These are phyloP conservation scores for Mya arenaria DNA, from an alignment of 1,140 invertebrate genomes.

Conservation along the genomic window DNA sequence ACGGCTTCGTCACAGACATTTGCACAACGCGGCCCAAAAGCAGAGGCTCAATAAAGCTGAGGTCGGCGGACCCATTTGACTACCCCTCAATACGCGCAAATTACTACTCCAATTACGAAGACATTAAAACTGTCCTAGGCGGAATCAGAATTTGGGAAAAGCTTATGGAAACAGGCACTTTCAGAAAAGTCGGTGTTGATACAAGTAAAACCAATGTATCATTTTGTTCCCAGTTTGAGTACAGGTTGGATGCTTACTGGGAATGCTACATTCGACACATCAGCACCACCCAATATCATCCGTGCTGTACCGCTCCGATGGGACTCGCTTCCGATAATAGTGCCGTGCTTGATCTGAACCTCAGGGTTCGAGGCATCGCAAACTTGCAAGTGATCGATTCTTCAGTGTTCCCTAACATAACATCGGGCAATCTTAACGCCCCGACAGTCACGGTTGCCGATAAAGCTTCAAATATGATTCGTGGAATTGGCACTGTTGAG, in stretches of 20 bases:
- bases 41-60: constrained; percentile 71
- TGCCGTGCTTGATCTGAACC: constrained; percentile 2
- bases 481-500: constrained; percentile 62
- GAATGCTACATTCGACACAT: constrained; percentile 22
- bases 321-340: not conserved
- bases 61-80: constrained; percentile 87
- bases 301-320: constrained; percentile 94
- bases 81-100: constrained; percentile 91
- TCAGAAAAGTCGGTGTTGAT: not conserved
- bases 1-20: not conserved
- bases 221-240: constrained; percentile 19
- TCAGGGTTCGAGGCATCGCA: constrained; percentile 9
- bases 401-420: constrained; percentile 65
- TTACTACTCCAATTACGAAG: constrained; percentile 64
- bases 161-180: constrained; percentile 5
- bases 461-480: constrained; percentile 90
- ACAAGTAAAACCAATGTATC: not conserved
- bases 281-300: constrained; percentile 81
- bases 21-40: constrained; percentile 64
- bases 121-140: constrained; percentile 40
- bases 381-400: constrained; percentile 65
- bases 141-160: constrained; percentile 13
- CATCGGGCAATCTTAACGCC: constrained; percentile 89
- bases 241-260: constrained; percentile 9
- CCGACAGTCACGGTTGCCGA: constrained; percentile 93